Evolutionary conservation across 2,888 invertebrate species (phyloP).

Genomic region (Geophilus truncorum): DNA sequence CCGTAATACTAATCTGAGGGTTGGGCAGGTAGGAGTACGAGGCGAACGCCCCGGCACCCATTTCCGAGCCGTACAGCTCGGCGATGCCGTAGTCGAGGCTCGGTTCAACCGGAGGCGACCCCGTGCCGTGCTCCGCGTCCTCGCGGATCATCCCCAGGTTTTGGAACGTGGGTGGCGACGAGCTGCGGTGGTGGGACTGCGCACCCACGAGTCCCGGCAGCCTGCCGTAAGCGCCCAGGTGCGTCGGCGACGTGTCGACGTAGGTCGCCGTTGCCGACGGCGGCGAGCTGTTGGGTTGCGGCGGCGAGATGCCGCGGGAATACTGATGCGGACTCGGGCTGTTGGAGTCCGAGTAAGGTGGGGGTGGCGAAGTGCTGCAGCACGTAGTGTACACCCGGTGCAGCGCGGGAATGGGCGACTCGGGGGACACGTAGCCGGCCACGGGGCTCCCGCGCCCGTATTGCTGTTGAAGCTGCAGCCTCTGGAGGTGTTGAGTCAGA

Average conservation of each 20-base stretch:
- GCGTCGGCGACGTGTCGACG: slow-evolving; percentile 40
- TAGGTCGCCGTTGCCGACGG: slow-evolving; percentile 32
- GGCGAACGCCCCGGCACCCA: not conserved
- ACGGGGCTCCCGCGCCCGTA: slow-evolving; percentile 39
- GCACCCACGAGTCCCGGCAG: slow-evolving; percentile 29
- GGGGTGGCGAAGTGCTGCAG: slow-evolving; percentile 38
- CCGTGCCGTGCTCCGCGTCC: slow-evolving; percentile 42
- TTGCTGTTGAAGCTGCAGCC: slow-evolving; percentile 48
- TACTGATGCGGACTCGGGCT: slow-evolving; percentile 35
- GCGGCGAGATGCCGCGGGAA: slow-evolving; percentile 35
- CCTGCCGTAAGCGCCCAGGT: slow-evolving; percentile 35
- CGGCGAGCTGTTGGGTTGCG: slow-evolving; percentile 38
- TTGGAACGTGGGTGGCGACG: slow-evolving; percentile 46
- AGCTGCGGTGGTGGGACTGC: slow-evolving; percentile 43
- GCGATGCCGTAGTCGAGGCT: not conserved
- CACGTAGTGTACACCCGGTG: slow-evolving; percentile 37
- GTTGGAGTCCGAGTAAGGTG: slow-evolving; percentile 37
- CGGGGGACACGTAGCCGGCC: slow-evolving; percentile 41
- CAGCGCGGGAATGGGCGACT: slow-evolving; percentile 39
- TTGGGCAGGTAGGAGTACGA: slow-evolving; percentile 43
- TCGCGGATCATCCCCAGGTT: slow-evolving; percentile 50
- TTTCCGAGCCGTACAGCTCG: not conserved
- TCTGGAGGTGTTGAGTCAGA: slow-evolving; percentile 51
- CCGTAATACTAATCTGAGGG: slow-evolving; percentile 88
- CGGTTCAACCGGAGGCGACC: slow-evolving; percentile 35